A percentile compares a stretch with the other conserved stretches of the same genome.
Conservation (phyloP, 2,113 vertebrate genomes). For the Ascaphus truei region DNA sequence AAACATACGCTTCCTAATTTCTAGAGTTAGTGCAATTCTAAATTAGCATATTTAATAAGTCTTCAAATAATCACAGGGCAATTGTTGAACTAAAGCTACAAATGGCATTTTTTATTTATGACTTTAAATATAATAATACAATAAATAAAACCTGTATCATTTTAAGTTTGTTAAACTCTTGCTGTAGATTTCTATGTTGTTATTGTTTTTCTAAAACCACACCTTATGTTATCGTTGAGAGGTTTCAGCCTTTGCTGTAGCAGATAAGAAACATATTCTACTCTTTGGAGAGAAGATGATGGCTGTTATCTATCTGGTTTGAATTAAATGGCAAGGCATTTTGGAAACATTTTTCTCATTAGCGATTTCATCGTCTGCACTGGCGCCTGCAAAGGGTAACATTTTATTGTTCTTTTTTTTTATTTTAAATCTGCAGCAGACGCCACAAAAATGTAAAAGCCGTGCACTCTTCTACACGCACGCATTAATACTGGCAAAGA, state of each 20-base stretch:
- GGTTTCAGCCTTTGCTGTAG: slow-evolving; percentile 1
- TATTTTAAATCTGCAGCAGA: slow-evolving; percentile 38
- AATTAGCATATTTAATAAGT: too few species aligned
- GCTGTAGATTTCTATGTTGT: background rate
- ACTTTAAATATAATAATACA: too few species aligned
- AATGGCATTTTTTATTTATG: too few species aligned
- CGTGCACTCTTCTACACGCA: slow-evolving; percentile 4
- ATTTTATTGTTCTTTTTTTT: slow-evolving; percentile 43
- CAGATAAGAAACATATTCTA: background rate
- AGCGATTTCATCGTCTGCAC: slow-evolving; percentile 38
- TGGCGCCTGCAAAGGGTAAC: slow-evolving; percentile 41
- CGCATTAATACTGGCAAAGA: slow-evolving; percentile 22
- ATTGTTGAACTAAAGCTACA: too few species aligned
- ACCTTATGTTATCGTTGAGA: background rate
- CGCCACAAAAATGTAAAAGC: slow-evolving; percentile 37
- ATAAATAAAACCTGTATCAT: too few species aligned
- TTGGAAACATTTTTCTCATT: slow-evolving; percentile 35
- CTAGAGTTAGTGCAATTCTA: too few species aligned
- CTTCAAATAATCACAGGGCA: too few species aligned
- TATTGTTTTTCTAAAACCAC: slow-evolving; percentile 25
- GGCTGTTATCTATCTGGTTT: slow-evolving; percentile 38
- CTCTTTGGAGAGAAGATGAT: background rate
- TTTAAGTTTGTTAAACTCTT: background rate
- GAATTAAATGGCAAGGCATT: slow-evolving; percentile 37
- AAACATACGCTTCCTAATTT: too few species aligned